Conservation (phyloP, 2,888 invertebrate species). For the Patella caerulea region DNA sequence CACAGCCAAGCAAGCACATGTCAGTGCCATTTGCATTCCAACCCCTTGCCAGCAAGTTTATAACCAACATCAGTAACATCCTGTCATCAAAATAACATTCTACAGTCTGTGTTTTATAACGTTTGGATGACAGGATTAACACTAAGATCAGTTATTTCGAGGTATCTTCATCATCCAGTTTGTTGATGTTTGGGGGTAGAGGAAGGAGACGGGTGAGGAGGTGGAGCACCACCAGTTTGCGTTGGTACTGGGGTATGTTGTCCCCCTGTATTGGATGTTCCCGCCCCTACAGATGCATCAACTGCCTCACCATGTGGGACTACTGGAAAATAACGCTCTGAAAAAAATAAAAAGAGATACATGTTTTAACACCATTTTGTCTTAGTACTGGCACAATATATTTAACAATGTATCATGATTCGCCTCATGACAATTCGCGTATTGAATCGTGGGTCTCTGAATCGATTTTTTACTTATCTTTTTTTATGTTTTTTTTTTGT, state of each 20-base stretch:
- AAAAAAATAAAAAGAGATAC: slow-evolving; percentile 23
- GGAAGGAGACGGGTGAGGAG: slow-evolving; percentile 46
- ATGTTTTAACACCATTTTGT: too few relatives aligned
- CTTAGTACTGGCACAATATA: too few relatives aligned
- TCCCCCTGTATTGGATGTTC: slow-evolving; percentile 35
- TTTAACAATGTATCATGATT: too few relatives aligned
- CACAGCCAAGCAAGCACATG: slow-evolving; percentile 56
- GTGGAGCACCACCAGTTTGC: slow-evolving; percentile 46
- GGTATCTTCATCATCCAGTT: slow-evolving; percentile 41
- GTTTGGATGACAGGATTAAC: not conserved
- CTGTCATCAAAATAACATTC: not conserved
- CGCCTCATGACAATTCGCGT: too few relatives aligned
- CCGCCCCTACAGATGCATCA: slow-evolving; percentile 41
- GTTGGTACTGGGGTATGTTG: slow-evolving; percentile 40
- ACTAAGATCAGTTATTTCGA: slow-evolving; percentile 3
- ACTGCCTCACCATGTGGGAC: slow-evolving; percentile 51
- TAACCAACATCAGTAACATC: slow-evolving; percentile 6
- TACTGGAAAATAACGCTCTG: slow-evolving; percentile 57
- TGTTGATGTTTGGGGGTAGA: slow-evolving; percentile 45
- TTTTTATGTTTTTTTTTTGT: too few relatives aligned
- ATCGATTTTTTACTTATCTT: too few relatives aligned
- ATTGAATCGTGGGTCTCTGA: too few relatives aligned
- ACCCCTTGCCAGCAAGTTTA: slow-evolving; percentile 22
- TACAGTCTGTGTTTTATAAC: too few relatives aligned
- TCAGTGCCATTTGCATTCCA: slow-evolving; percentile 36